Conservation (phyloP, 1,140 invertebrate species). For the Apis mellifera region Amel_HAv3.1 CM009943.2:5807001-5807500, state of each 20-base stretch:
- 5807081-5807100: too few relatives aligned
- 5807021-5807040: too few relatives aligned
- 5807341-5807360: background rate
- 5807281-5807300: background rate
- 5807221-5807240: too few relatives aligned
- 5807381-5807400: constrained; percentile 2
- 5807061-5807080: too few relatives aligned
- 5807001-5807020: too few relatives aligned
- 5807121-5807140: background rate
- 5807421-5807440: background rate
- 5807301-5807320: constrained; percentile 1
- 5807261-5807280: constrained; percentile 37
- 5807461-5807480: constrained; percentile 18
- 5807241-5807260: constrained; percentile 15
- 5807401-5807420: background rate
- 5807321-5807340: background rate
- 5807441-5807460: background rate
- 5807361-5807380: background rate
- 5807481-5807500: background rate
- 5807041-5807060: too few relatives aligned
- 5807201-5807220: too few relatives aligned
- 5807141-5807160: background rate
- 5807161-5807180: background rate
- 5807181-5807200: too few relatives aligned
- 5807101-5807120: background rate